These are phyloP conservation scores for Lomographa bimaculata DNA, from an alignment of 2,888 invertebrate species.

Conservation along the genomic window DNA sequence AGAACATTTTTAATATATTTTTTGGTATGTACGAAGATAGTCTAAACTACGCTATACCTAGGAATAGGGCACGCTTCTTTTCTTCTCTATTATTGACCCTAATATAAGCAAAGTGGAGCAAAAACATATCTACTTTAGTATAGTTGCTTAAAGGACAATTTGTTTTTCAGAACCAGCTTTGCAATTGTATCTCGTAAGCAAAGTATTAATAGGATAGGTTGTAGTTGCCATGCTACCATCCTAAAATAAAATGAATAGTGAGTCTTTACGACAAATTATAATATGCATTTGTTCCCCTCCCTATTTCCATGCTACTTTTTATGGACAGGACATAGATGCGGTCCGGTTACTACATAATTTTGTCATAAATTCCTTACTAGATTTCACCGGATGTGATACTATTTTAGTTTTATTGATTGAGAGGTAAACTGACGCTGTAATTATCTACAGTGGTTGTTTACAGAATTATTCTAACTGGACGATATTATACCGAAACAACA, in stretches of 20 bases:
- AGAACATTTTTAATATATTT: too few species aligned
- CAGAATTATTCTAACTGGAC: slow-evolving; percentile 34
- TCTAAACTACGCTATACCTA: too few species aligned
- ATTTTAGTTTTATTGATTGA: slow-evolving; percentile 67
- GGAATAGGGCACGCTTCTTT: too few species aligned
- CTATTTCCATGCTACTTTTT: slow-evolving; percentile 26
- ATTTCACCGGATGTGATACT: slow-evolving; percentile 53
- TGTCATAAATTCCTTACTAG: slow-evolving; percentile 49
- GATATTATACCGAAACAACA: slow-evolving; percentile 29
- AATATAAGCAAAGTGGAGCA: too few species aligned
- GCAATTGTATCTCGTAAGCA: too few species aligned
- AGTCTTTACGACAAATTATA: slow-evolving; percentile 17
- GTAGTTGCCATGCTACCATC: slow-evolving; percentile 17
- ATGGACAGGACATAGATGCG: slow-evolving; percentile 39
- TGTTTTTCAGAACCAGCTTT: too few species aligned
- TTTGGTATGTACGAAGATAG: too few species aligned
- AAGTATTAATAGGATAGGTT: too few species aligned
- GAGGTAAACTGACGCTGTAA: slow-evolving; percentile 49
- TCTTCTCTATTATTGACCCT: too few species aligned
- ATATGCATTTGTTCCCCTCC: slow-evolving; percentile 12
- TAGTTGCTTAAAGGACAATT: too few species aligned
- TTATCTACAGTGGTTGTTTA: slow-evolving; percentile 46
- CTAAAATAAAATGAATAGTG: slow-evolving; percentile 12
- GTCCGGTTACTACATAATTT: slow-evolving; percentile 35
- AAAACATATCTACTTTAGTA: too few species aligned